Percentiles rank a stretch among this genome's conserved stretches.
Evolutionary conservation across 2,797 vertebrate species (phyloP).

Genomic region (Poeciliopsis gracilis): DNA sequence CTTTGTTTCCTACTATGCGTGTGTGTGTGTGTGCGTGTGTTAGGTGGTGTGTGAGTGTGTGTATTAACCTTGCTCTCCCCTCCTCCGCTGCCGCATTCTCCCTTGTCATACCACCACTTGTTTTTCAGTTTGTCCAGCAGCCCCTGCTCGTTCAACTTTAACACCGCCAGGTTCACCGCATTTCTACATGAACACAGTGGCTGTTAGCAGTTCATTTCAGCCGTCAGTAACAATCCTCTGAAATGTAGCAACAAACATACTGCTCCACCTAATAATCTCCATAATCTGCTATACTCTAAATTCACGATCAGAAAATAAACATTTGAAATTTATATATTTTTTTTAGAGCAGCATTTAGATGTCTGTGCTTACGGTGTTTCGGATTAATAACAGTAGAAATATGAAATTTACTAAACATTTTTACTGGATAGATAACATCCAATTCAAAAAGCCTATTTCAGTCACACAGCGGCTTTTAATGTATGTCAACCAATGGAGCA

Average conservation of each 20-base stretch:
- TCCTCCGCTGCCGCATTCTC: conserved; percentile 99
- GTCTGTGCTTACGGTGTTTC: not conserved
- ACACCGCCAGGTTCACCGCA: conserved; percentile 98
- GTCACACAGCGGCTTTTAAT: not conserved
- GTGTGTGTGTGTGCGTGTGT: conserved; percentile 6
- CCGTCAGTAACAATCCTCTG: conserved; percentile 35
- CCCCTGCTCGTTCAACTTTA: conserved; percentile 99
- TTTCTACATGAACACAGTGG: conserved; percentile 99
- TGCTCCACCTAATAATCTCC: not conserved
- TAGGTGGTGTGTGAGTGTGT: conserved; percentile 48
- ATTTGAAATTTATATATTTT: not conserved
- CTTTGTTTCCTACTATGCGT: not conserved
- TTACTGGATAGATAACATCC: not conserved
- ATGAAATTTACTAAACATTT: not conserved
- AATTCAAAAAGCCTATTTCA: not conserved
- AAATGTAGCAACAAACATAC: conserved; percentile 32
- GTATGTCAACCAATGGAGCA: not conserved
- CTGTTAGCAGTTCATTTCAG: conserved; percentile 67
- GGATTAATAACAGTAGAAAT: not conserved
- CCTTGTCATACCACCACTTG: conserved; percentile 99
- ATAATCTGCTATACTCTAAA: not conserved
- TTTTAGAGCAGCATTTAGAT: not conserved
- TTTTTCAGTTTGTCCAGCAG: conserved; percentile 99
- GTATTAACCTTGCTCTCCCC: conserved; percentile 98
- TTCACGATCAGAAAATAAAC: not conserved